Percentiles rank a stretch among this genome's conserved stretches.
These are phyloP conservation scores for Lacanobia oleracea DNA, from an alignment of 2,888 invertebrate species.

Conservation along the genomic window DNA sequence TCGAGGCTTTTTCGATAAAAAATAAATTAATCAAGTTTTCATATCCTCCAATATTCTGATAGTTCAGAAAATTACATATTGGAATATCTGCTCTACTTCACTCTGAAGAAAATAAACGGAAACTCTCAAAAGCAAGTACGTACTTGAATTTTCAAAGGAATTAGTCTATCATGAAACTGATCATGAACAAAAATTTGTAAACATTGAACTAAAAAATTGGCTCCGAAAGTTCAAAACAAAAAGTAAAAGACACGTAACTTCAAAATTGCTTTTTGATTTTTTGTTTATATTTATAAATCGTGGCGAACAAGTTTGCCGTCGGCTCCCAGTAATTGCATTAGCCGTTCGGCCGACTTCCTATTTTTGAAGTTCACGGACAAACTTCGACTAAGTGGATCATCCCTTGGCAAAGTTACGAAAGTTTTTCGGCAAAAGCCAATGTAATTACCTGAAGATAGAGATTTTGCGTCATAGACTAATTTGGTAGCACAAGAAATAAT, in stretches of 20 bases:
- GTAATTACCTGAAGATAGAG: slow-evolving; percentile 72
- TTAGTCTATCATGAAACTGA: neutral
- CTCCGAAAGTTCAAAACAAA: slow-evolving; percentile 27
- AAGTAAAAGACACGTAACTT: slow-evolving; percentile 40
- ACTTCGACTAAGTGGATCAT: slow-evolving; percentile 79
- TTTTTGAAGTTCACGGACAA: slow-evolving; percentile 78
- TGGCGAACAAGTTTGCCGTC: slow-evolving; percentile 63
- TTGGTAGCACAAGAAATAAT: slow-evolving; percentile 37
- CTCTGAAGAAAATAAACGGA: neutral
- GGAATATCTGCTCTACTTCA: neutral
- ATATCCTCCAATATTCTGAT: neutral
- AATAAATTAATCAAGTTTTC: neutral
- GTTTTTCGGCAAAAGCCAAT: slow-evolving; percentile 71
- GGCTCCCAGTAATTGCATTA: slow-evolving; percentile 79
- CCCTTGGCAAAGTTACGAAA: slow-evolving; percentile 69
- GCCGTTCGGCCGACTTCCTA: slow-evolving; percentile 73
- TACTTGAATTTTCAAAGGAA: neutral
- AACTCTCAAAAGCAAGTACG: neutral
- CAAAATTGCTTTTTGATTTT: slow-evolving; percentile 66
- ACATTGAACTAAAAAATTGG: slow-evolving; percentile 17
- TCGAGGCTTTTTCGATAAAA: neutral
- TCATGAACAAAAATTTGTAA: slow-evolving; percentile 2
- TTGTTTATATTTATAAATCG: slow-evolving; percentile 69
- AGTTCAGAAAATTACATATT: neutral
- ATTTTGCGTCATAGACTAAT: slow-evolving; percentile 65